Conservation (phyloP, 53 echinoderm and acorn worm species). For the Paracentrotus lividus region DNA sequence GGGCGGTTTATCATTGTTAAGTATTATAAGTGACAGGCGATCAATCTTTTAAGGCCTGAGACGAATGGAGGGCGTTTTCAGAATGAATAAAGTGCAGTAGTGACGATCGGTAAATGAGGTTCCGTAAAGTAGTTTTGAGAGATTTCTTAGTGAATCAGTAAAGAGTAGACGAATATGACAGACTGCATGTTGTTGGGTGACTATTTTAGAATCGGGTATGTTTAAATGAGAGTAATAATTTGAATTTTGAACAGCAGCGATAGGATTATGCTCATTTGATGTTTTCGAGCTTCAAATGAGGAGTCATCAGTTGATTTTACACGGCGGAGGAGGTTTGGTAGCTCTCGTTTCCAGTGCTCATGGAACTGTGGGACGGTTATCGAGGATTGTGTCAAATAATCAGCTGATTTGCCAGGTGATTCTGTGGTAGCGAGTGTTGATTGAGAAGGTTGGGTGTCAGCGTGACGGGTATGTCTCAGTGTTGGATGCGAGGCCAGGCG, state of each 20-base stretch:
- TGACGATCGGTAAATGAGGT: too few relatives aligned
- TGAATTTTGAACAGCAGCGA: slow-evolving; percentile 58
- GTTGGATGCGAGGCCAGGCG: slow-evolving; percentile 65
- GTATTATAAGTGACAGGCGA: too few relatives aligned
- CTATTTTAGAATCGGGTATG: slow-evolving; percentile 77
- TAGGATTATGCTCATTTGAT: slow-evolving; percentile 77
- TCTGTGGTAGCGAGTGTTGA: slow-evolving; percentile 63
- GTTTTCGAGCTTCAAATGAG: slow-evolving; percentile 85
- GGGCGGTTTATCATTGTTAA: too few relatives aligned
- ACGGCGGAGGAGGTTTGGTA: slow-evolving; percentile 92
- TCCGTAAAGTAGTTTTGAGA: too few relatives aligned
- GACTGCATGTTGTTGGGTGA: slow-evolving; percentile 82
- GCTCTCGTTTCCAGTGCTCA: slow-evolving; percentile 94
- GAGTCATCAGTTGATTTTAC: slow-evolving; percentile 92
- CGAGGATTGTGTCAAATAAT: slow-evolving; percentile 72
- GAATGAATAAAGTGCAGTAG: too few relatives aligned
- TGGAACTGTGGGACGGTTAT: slow-evolving; percentile 72
- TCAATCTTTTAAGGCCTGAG: too few relatives aligned
- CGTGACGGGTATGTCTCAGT: slow-evolving; percentile 71
- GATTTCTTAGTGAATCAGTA: too few relatives aligned
- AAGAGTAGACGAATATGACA: too few relatives aligned
- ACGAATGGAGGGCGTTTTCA: too few relatives aligned
- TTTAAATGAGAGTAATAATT: slow-evolving; percentile 53
- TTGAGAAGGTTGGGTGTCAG: slow-evolving; percentile 52
- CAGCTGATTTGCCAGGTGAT: slow-evolving; percentile 77